Evolutionary conservation across 2,113 vertebrate species (phyloP).

Genomic region (Alces alces): DNA sequence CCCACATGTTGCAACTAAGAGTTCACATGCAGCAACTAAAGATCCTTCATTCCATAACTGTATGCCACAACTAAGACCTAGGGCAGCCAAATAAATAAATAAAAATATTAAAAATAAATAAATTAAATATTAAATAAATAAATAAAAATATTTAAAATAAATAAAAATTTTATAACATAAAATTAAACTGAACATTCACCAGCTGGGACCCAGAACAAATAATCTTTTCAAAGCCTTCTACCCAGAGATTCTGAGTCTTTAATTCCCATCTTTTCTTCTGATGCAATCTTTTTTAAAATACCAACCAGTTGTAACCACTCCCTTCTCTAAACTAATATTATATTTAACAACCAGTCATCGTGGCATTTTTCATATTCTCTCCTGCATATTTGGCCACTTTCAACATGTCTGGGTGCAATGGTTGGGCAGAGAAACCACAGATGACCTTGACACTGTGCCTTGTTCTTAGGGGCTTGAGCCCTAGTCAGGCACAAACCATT

Average conservation of each 20-base stretch:
- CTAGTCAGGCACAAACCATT: neutral
- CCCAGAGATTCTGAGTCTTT: neutral
- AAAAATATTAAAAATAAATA: neutral
- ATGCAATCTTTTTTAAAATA: neutral
- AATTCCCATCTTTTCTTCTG: neutral
- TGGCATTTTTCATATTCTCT: neutral
- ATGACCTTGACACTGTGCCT: neutral
- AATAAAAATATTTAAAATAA: neutral
- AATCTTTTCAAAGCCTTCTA: neutral
- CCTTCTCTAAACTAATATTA: neutral
- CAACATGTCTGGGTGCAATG: neutral
- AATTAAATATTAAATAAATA: no score
- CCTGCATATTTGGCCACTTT: neutral
- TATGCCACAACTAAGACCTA: neutral
- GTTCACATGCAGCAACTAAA: rapidly evolving
- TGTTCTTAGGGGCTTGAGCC: neutral
- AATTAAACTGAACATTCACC: neutral
- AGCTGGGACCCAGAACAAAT: neutral
- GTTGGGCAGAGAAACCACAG: neutral
- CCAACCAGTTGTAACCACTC: neutral
- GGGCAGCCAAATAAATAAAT: neutral
- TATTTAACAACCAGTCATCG: neutral
- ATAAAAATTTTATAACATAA: neutral
- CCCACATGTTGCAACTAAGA: neutral
- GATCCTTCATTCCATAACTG: neutral